Conservation (phyloP, 2,888 invertebrate genomes). For the Lepidochrysops patricia region DNA sequence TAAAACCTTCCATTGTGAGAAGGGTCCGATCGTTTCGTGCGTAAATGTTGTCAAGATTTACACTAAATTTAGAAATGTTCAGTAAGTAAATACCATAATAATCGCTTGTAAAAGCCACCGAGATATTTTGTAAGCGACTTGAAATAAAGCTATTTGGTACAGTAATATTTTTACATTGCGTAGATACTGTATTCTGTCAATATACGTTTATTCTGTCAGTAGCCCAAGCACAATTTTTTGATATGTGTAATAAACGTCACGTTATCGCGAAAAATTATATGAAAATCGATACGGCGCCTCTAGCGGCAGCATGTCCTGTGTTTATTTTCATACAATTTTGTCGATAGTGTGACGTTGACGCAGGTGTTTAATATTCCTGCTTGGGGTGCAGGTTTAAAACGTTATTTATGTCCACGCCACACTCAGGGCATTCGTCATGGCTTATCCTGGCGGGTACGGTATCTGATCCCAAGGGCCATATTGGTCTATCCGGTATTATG, state of each 20-base stretch:
- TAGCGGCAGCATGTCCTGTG: too few relatives aligned
- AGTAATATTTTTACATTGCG: too few relatives aligned
- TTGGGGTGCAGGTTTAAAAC: constrained; percentile 11
- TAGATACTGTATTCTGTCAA: too few relatives aligned
- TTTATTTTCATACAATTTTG: too few relatives aligned
- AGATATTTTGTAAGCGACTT: background rate
- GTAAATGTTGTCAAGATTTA: constrained; percentile 4
- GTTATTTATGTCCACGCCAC: background rate
- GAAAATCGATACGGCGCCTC: too few relatives aligned
- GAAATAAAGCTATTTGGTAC: too few relatives aligned
- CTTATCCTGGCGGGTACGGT: background rate
- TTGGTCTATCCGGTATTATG: background rate
- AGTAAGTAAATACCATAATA: background rate
- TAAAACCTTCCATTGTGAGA: constrained; percentile 4
- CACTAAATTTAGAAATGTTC: background rate
- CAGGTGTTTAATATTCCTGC: too few relatives aligned
- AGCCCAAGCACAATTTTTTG: too few relatives aligned
- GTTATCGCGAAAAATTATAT: too few relatives aligned
- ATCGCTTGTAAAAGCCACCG: background rate
- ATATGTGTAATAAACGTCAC: too few relatives aligned
- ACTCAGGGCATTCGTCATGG: background rate
- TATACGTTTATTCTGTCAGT: background rate
- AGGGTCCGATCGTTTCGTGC: background rate
- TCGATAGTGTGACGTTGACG: too few relatives aligned
- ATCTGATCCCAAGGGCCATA: background rate